Base-by-base conservation (phyloP, 2,113 vertebrate genomes). In the Catharus fuscescens region DNA sequence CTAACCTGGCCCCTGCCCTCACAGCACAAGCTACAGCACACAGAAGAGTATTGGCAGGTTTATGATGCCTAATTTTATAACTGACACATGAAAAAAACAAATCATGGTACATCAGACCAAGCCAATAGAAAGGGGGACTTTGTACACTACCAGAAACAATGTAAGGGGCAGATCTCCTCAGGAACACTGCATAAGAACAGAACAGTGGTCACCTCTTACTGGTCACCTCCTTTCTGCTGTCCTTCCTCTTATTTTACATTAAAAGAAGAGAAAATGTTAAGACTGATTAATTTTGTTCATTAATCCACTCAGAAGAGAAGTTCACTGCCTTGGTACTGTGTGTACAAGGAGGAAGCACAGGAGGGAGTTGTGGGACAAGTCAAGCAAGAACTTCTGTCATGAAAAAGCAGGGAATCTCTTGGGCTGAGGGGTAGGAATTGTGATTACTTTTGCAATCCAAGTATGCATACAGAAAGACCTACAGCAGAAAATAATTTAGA, bases 1-100 rank as follows among this genome's bases (percentile, higher is more conserved):
- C 72, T 83, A 95, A 86, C 83, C 66, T 91, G 80, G 36, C 77
- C 78, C 50, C 73, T 87, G 78, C 61, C 84, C 91, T 91, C 73
- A 13, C 57, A 69, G 44, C 65, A 42, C 0, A 1, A 78, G 38
- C 62, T 12, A 8, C 44, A 26, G 78, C 34, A 31, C 8, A 42
- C 6, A 18, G 52, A 61, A 38, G 34, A 47, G 48, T 10, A 60
- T 2, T 8, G 57, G 47, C 45, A 73, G 54, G 44, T 69, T 77
- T 65, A 53, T 6, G n/a, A 69, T 2, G 57, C 12, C 6, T 32
- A n/a, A 42, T 48, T 91, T 76, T 16, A 50, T 18, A 77, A n/a
- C 3, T 12, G 31, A 50, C 2, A 0, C 5, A 28, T 2, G 8
- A 86, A 47, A 80, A 80, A 47, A 52, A 8, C 20, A 62, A 67